Base-by-base conservation (phyloP, 1,140 invertebrate genomes). In the Macrostomum lignano region DNA sequence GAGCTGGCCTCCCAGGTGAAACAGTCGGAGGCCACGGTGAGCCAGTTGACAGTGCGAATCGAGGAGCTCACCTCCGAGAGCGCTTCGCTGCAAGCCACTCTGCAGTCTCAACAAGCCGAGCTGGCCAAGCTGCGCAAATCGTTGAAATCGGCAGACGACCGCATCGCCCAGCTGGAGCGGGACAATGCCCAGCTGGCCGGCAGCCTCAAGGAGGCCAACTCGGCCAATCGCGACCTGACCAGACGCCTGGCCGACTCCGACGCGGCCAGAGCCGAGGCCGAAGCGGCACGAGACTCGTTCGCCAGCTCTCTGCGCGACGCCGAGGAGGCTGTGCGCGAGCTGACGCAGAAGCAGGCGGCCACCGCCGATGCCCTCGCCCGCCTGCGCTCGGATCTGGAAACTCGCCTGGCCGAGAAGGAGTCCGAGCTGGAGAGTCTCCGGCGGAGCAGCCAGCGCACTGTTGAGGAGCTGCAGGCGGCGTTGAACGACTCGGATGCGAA, bases 361-460 rank as follows among this genome's bases (percentile, higher is more conserved):
- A 52, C 53, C 40, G 46, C 52, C 38, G 44, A 42, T 28, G 51
- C 55, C 31, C 49, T 58, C 15, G 42, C 42, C 39, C 44, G 48
- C 33, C 47, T 58, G 33, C 40, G 46, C 17, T 38, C 40, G 24
- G 55, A 58, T 36, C 50, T 58, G 47, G 53, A 56, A 43, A 44
- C 44, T 36, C 46, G 55, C 39, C 52, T 58, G 19, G 38, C 52
- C 26, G 55, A 55, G 37, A 58, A 58, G 46, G 55, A 58, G 25
- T 52, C 56, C 30, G 55, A 58, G 40, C 44, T 58, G 17, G 55
- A 58, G 31, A 38, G 38, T 25, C 37, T 44, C 9, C 53, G 53
- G 36, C 47, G 46, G 37, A 52, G 45, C 46, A 50, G 47, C 29
- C 47, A 48, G 36, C 46, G 55, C 36, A 46, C 47, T 14, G 49